Conservation (phyloP, 2,888 invertebrate species). For the Meloe dianella region DNA sequence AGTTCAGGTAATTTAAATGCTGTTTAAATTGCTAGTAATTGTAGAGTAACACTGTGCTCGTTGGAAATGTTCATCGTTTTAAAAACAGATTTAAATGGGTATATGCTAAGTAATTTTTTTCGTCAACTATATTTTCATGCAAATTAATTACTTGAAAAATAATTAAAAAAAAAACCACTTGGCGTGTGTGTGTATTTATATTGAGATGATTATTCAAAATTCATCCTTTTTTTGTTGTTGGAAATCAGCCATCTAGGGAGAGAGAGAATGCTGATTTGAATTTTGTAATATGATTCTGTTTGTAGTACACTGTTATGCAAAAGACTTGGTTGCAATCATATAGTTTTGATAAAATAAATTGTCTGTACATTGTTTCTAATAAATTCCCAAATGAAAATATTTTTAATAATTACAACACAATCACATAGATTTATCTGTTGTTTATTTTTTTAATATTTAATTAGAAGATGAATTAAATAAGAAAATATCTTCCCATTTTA, state of each 20-base stretch:
- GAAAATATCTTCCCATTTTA: background rate
- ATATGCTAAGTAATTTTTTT: constrained; percentile 32
- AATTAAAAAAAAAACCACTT: constrained; percentile 16
- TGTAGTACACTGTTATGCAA: background rate
- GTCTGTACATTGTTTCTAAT: no score
- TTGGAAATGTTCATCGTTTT: constrained; percentile 28
- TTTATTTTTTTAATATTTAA: no score
- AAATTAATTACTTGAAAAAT: constrained; percentile 40
- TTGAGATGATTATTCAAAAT: background rate
- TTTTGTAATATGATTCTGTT: background rate
- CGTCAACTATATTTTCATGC: constrained; percentile 38
- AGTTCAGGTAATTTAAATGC: constrained; percentile 30
- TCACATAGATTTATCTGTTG: background rate
- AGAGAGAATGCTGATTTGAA: background rate
- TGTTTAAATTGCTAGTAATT: constrained; percentile 30
- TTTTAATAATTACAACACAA: background rate
- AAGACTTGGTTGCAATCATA: background rate
- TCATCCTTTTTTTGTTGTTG: background rate
- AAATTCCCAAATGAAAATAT: background rate
- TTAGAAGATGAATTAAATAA: background rate
- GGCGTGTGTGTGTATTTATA: no score
- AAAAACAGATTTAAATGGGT: constrained; percentile 28
- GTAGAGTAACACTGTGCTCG: background rate
- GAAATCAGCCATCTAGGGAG: background rate
- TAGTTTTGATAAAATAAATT: background rate